Evolutionary conservation across 2,113 vertebrate genomes (phyloP).

Genomic region (Donacobius atricapilla): DNA sequence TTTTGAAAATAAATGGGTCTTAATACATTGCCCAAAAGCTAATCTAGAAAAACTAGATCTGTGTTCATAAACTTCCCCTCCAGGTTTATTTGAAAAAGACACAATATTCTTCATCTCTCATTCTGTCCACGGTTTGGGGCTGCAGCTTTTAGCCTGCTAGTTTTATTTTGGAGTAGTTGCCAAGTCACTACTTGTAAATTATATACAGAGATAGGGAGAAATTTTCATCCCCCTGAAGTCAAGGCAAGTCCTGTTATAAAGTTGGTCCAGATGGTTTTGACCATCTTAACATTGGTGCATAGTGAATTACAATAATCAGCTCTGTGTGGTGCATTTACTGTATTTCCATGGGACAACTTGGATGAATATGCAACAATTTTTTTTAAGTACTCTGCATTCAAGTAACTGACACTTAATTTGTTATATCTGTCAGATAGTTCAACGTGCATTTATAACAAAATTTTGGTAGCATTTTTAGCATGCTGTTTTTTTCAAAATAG

Average conservation of each 20-base stretch:
- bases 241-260: not conserved
- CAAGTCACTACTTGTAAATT: not conserved
- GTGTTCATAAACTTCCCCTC: not conserved
- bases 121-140: not conserved
- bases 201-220: not conserved
- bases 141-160: not conserved
- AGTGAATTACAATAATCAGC: not conserved
- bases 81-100: not conserved
- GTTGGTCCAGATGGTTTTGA: not conserved
- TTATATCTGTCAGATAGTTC: not conserved
- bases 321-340: not conserved
- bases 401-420: not conserved
- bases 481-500: not conserved
- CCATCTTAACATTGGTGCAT: not conserved
- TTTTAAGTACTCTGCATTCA: not conserved
- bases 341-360: not conserved
- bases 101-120: not conserved
- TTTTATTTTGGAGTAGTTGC: not conserved
- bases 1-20: not conserved
- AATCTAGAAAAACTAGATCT: not conserved
- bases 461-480: not conserved
- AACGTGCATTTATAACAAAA: not conserved
- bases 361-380: not conserved
- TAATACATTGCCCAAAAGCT: not conserved
- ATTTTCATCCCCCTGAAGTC: not conserved